Base-by-base conservation (phyloP, 2,797 vertebrate genomes). In the Schizopygopsis malacanthus region DNA sequence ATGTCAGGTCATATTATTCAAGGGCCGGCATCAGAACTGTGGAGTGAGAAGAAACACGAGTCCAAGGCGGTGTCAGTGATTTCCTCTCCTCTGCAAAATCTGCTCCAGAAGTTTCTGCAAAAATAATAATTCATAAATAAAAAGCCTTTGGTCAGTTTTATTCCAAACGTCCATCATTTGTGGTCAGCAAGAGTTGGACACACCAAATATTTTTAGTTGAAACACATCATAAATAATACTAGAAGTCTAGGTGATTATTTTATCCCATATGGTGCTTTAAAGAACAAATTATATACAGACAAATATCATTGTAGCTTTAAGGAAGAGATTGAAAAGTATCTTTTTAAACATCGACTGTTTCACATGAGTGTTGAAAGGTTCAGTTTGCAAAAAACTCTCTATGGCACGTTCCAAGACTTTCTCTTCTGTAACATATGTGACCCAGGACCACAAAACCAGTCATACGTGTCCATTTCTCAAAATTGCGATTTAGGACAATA, bases 51-150 rank as follows among this genome's bases (percentile, higher is more conserved):
- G 61, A 70, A 33, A 52, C 63, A 28, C 41, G 16, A 65, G 33
- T 73, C 63, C 75, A 59, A 80, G 45, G 6, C n/a, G 77, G 50
- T 88, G 78, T 96, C 92, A 97, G 81, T 95, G 95, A 0, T 91
- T 95, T 69, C 92, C 95, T 91, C 96, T 95, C 16, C 77, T 63
- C 81, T 96, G 96, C 41, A 97, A 96, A 91, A 97, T 93, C 91
- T 96, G 96, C 91, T 97, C 95, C 95, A 97, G 92, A 87, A 98
- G 89, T 95, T 96, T 97, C 97, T 99, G 90, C 41, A 88, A 89
- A 37, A 87, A 87, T 33, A 33, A 33, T 33, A 33, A 33, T 33
- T 33, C 33, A 70, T 11, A 2, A 25, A 75, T 41, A 61, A 7
- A 25, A 50, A 50, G 11, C 11, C 45, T 67, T 50, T 67, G 28